phyloP scores from a whole-genome alignment of 2,113 vertebrate genomes.

The Lucifuga dentata region DNA sequence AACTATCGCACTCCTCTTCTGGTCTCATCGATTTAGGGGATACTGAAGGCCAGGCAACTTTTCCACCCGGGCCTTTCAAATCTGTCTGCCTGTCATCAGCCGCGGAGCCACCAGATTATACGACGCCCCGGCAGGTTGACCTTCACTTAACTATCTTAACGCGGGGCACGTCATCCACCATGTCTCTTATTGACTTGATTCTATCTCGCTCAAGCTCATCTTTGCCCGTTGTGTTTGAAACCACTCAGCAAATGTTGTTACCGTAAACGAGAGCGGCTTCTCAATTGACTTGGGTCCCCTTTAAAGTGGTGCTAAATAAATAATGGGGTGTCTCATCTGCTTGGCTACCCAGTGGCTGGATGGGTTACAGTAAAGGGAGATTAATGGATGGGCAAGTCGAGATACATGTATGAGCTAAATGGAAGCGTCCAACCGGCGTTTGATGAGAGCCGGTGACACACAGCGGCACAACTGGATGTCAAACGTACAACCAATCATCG shows the following conservation, averaged over 20 bases:
- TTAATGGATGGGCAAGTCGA: slow-evolving; percentile 70
- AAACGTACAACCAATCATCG: too few relatives aligned
- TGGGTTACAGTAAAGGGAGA: slow-evolving; percentile 74
- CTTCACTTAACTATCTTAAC: slow-evolving; percentile 68
- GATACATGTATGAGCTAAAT: slow-evolving; percentile 57
- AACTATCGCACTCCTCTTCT: slow-evolving; percentile 39
- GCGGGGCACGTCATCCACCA: slow-evolving; percentile 46
- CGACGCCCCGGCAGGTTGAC: slow-evolving; percentile 51
- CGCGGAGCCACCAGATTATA: slow-evolving; percentile 56
- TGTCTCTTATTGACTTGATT: slow-evolving; percentile 72
- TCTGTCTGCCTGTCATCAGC: slow-evolving; percentile 55
- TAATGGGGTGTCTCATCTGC: slow-evolving; percentile 76
- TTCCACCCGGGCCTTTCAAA: slow-evolving; percentile 42
- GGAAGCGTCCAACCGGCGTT: slow-evolving; percentile 11
- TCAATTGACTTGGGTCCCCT: slow-evolving; percentile 69
- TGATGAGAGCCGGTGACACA: slow-evolving; percentile 42
- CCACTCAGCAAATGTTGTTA: slow-evolving; percentile 66
- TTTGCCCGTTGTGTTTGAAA: slow-evolving; percentile 43
- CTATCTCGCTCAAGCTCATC: slow-evolving; percentile 58
- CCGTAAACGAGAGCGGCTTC: slow-evolving; percentile 65
- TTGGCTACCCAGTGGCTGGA: slow-evolving; percentile 54
- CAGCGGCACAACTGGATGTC: slow-evolving; percentile 6
- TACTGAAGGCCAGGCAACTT: slow-evolving; percentile 61
- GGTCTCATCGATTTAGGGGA: slow-evolving; percentile 65
- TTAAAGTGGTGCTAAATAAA: slow-evolving; percentile 80